Evolutionary conservation across 2,113 vertebrate genomes (phyloP).

Genomic region (Brachypodius melanocephalos): DNA sequence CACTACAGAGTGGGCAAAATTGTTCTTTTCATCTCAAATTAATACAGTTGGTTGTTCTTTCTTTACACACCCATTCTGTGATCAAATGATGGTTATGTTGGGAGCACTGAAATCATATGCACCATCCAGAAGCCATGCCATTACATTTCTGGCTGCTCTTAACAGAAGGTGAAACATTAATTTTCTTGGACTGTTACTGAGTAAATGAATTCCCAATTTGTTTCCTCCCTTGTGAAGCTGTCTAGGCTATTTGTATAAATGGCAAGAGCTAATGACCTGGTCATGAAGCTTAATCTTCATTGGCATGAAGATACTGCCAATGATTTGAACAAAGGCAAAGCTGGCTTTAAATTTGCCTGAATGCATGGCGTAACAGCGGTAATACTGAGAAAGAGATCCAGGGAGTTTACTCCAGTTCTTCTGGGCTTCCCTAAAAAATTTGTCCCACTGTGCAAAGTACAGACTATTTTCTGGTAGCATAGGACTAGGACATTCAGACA

Average conservation of each 20-base stretch:
- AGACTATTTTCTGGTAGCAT: not conserved
- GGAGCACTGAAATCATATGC: not conserved
- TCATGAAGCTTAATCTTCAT: not conserved
- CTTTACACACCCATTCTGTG: not conserved
- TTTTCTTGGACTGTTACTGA: not conserved
- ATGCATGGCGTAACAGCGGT: not conserved
- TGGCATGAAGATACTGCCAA: not conserved
- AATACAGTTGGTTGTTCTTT: not conserved
- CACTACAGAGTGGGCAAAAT: not conserved
- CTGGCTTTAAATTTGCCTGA: not conserved
- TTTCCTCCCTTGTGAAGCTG: not conserved
- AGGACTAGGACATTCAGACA: not conserved
- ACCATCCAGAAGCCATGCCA: not conserved
- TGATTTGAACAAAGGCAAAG: not conserved
- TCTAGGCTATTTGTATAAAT: not conserved
- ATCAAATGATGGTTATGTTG: not conserved
- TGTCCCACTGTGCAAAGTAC: not conserved
- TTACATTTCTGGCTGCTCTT: not conserved
- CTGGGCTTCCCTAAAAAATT: not conserved
- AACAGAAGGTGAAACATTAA: not conserved
- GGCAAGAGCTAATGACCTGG: not conserved
- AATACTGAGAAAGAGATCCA: not conserved
- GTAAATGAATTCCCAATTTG: not conserved
- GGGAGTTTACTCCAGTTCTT: not conserved
- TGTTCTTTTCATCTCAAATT: not conserved